Evolutionary conservation across 2,888 invertebrate genomes (phyloP).

Genomic region (Rhagium mordax): DNA sequence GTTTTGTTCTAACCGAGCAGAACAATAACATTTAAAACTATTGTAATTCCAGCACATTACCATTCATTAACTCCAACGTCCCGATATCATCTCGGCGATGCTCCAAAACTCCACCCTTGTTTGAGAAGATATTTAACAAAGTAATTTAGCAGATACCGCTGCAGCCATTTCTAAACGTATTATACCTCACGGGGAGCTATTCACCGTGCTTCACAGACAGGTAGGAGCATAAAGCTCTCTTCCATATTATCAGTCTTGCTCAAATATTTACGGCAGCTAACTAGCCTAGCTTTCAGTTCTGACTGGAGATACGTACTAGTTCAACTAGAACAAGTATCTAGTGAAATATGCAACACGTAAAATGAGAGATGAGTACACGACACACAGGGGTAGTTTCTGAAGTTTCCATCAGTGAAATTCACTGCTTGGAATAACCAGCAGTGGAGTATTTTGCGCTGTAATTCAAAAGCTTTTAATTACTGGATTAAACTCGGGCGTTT

Average conservation of each 20-base stretch:
- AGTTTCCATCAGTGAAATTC: constrained; percentile 11
- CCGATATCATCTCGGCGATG: not conserved
- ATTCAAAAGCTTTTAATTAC: constrained; percentile 7
- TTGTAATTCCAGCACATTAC: too few species aligned
- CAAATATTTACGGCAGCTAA: constrained; percentile 47
- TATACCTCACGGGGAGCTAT: not conserved
- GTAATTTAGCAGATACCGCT: not conserved
- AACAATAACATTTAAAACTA: too few species aligned
- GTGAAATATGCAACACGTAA: constrained; percentile 50
- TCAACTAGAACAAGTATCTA: constrained; percentile 43
- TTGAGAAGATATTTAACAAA: constrained; percentile 1
- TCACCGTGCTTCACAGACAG: not conserved
- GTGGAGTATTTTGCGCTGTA: not conserved
- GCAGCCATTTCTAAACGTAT: constrained; percentile 1
- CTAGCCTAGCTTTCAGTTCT: constrained; percentile 18
- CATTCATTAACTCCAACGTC: too few species aligned
- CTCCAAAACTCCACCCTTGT: not conserved
- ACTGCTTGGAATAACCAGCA: not conserved
- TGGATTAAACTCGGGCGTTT: not conserved
- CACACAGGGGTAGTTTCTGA: not conserved
- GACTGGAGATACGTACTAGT: constrained; percentile 33
- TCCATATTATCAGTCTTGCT: constrained; percentile 19
- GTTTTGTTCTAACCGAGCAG: too few species aligned
- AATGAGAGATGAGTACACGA: constrained; percentile 37
- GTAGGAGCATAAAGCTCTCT: not conserved